phyloP scores from a whole-genome alignment of 2,113 vertebrate species.

The Azemiops feae region DNA sequence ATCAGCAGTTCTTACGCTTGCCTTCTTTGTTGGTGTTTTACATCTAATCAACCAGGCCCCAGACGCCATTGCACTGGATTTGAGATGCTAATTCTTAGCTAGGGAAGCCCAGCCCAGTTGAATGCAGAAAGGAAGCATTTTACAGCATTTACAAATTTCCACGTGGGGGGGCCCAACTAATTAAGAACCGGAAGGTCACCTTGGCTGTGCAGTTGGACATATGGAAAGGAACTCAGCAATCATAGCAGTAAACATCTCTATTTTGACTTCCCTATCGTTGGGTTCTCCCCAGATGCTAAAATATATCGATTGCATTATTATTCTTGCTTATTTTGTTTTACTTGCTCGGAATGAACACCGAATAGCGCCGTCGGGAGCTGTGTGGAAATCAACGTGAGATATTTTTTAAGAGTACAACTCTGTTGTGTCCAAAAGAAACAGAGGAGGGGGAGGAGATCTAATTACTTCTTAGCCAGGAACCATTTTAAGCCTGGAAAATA shows the following conservation, averaged over 20 bases:
- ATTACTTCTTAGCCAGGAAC: not conserved
- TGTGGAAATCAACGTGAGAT: not conserved
- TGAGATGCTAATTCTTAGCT: slow-evolving; percentile 53
- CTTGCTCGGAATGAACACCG: slow-evolving; percentile 1
- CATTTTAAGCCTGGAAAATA: not conserved
- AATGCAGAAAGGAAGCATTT: slow-evolving; percentile 43
- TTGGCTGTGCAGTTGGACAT: slow-evolving; percentile 46
- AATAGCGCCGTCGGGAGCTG: slow-evolving; percentile 4
- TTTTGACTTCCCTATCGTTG: slow-evolving; percentile 45
- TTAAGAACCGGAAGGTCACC: slow-evolving; percentile 70
- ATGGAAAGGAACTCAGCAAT: slow-evolving; percentile 33
- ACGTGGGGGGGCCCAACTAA: slow-evolving; percentile 61
- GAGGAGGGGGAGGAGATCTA: not conserved
- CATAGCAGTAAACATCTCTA: slow-evolving; percentile 44
- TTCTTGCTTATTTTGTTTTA: slow-evolving; percentile 17
- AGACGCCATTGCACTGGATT: slow-evolving; percentile 35
- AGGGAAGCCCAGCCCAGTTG: slow-evolving; percentile 30
- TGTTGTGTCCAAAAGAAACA: not conserved
- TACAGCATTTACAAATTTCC: slow-evolving; percentile 53
- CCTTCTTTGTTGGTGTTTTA: slow-evolving; percentile 20
- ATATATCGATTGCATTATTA: slow-evolving; percentile 11
- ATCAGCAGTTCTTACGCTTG: not conserved
- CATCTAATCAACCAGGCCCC: slow-evolving; percentile 36
- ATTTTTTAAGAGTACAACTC: not conserved
- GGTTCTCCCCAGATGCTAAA: slow-evolving; percentile 18